A percentile compares a stretch with the other conserved stretches of the same genome.
phyloP scores from a whole-genome alignment of 2,888 invertebrate species.

The Strigamia crassipes region DNA sequence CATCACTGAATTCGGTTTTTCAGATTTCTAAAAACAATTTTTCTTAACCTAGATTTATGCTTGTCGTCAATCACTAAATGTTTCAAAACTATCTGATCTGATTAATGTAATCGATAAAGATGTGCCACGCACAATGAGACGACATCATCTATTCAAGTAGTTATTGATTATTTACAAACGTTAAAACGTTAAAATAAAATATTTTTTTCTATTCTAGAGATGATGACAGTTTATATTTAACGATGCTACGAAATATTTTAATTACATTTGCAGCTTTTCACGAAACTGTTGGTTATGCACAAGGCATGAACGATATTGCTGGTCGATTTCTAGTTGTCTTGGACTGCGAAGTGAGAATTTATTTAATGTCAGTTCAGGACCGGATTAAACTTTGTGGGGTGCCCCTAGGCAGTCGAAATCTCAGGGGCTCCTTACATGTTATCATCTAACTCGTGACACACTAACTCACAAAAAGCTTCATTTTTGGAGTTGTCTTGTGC shows the following conservation, averaged over 20 bases:
- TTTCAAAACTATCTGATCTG: not conserved
- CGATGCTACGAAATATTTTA: conserved; percentile 56
- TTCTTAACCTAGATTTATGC: conserved; percentile 5
- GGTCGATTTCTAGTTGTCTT: conserved; percentile 57
- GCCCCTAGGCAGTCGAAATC: no score
- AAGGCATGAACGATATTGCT: conserved; percentile 60
- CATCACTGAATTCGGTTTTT: not conserved
- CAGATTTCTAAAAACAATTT: not conserved
- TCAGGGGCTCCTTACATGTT: no score
- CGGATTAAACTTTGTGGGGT: no score
- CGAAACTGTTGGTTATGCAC: conserved; percentile 57
- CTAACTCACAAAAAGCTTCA: no score
- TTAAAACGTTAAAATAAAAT: not conserved
- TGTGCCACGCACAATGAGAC: conserved; percentile 29
- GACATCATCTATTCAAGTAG: conserved; percentile 36
- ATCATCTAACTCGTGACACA: no score
- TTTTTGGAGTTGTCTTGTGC: no score
- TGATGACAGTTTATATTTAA: conserved; percentile 54
- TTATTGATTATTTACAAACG: not conserved
- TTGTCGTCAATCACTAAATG: conserved; percentile 11
- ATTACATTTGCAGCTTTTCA: conserved; percentile 57
- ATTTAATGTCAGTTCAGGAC: not conserved
- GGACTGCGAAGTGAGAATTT: conserved; percentile 56
- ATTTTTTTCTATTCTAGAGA: conserved; percentile 51
- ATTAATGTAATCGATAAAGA: conserved; percentile 41